These are phyloP conservation scores for Scaptomyza caliginosa DNA, from an alignment of 2,888 invertebrate genomes.

Conservation along the genomic window DNA sequence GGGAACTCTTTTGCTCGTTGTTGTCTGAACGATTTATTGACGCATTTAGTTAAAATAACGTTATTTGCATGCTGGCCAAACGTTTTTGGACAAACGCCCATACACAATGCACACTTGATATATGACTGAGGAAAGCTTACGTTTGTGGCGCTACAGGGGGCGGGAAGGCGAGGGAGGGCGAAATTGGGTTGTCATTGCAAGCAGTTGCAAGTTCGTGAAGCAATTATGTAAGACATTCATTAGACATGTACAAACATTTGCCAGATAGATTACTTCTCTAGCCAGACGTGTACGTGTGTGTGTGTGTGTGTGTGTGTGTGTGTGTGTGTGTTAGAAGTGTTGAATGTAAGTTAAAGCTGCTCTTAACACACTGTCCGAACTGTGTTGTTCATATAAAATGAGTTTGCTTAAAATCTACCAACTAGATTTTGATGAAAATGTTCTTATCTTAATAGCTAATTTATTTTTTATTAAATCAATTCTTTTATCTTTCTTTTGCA, in stretches of 20 bases:
- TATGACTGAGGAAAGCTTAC: neutral
- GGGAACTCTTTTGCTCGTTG: slow-evolving; percentile 37
- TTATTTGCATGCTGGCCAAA: slow-evolving; percentile 53
- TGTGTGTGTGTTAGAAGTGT: neutral
- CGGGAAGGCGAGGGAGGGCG: neutral
- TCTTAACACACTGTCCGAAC: neutral
- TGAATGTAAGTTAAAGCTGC: neutral
- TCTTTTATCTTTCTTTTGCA: slow-evolving; percentile 11
- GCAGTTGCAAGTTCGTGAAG: slow-evolving; percentile 2
- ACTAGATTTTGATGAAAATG: neutral
- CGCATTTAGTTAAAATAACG: slow-evolving; percentile 66
- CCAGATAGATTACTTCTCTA: neutral
- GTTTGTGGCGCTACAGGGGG: neutral
- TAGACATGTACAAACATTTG: slow-evolving; percentile 24
- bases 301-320: too few species aligned
- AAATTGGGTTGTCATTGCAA: neutral
- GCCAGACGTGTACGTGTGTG: neutral
- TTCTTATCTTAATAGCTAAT: too few species aligned
- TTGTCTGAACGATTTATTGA: slow-evolving; percentile 59
- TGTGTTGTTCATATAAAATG: neutral
- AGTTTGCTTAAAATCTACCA: slow-evolving; percentile 1
- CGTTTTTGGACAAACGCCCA: slow-evolving; percentile 19
- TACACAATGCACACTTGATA: slow-evolving; percentile 6
- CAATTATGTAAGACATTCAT: slow-evolving; percentile 6
- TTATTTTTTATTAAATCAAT: neutral